Base-by-base conservation (phyloP, 2,113 vertebrate genomes). In the Stigmatopora argus region DNA sequence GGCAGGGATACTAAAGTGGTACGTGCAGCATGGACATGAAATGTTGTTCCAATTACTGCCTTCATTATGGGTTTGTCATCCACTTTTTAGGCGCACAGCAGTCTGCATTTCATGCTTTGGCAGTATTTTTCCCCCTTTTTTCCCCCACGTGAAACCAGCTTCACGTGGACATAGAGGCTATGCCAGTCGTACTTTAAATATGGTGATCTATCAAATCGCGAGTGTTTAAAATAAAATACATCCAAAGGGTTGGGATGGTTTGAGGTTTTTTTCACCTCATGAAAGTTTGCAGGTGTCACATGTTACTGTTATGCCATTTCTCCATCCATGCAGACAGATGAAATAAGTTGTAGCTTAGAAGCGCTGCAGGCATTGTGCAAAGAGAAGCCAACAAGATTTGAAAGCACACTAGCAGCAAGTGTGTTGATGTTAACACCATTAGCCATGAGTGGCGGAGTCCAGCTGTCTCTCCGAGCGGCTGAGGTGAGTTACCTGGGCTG, bases 31-130 rank as follows among this genome's bases (percentile, higher is more conserved):
- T 74, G 81, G 79, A 82, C 75, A 76, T 66, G 65, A 87, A 91
- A 90, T 81, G 83, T 86, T 91, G 84, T 90, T 89, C 83, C 84
- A 87, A 90, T 92, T 91, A 90, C 83, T 55, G 86, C 79, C 78
- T 89, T 85, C 82, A 75, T 89, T 89, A 86, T 71, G 78, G 79
- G 75, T 86, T 86, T 87, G 87, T 90, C 81, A 81, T 86, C 85
- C 71, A 53, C 71, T 79, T 78, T 82, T 84, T 70, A 77, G 78
- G 69, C 23, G 62, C 75, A 77, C 70, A n/a, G 73, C 75, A 70
- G 75, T 70, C 81, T 55, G 65, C 80, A 76, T 88, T 90, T 90
- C 81, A 89, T 86, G 86, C 75, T 71, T 69, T 71, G 70, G 80
- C 74, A 83, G 75, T 61, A 83, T 71, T 82, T 78, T 75, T 75